A percentile compares a stretch with the other conserved stretches of the same genome.
These are phyloP conservation scores for Lycodopsis pacificus DNA, from an alignment of 2,797 vertebrate species.

Conservation along the genomic window DNA sequence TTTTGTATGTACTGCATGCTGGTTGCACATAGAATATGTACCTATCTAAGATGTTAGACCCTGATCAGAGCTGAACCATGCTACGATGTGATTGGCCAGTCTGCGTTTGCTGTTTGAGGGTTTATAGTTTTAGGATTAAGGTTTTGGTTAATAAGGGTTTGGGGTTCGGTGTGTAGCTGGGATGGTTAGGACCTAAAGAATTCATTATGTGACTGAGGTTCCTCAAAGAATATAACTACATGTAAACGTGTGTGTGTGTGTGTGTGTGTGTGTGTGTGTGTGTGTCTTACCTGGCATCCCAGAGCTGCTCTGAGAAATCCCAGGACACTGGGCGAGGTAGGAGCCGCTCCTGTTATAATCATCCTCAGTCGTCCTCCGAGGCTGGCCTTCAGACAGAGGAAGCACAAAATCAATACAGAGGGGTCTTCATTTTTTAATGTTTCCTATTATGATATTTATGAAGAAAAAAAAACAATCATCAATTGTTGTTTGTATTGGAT, in stretches of 20 bases:
- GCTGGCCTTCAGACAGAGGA: constrained; percentile 84
- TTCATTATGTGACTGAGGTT: not conserved
- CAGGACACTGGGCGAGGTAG: constrained; percentile 92
- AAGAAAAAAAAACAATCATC: not conserved
- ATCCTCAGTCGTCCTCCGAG: constrained; percentile 93
- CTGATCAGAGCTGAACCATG: no score
- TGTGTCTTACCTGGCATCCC: constrained; percentile 91
- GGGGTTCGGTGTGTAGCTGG: not conserved
- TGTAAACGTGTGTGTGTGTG: not conserved
- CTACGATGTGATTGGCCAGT: no score
- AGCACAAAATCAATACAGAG: not conserved
- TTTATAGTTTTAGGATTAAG: not conserved
- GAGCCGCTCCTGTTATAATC: constrained; percentile 97
- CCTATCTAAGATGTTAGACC: not conserved
- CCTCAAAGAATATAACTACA: not conserved
- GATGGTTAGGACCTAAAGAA: not conserved
- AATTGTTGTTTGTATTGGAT: not conserved
- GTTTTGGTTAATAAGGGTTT: not conserved
- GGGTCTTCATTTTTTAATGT: not conserved
- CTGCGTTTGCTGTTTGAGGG: not conserved
- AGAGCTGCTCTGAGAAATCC: constrained; percentile 95
- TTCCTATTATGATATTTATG: not conserved
- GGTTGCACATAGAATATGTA: not conserved
- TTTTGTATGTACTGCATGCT: not conserved
- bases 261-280: constrained; percentile 21